Evolutionary conservation across 2,888 invertebrate genomes (phyloP).

Genomic region (Brachyptera putata): DNA sequence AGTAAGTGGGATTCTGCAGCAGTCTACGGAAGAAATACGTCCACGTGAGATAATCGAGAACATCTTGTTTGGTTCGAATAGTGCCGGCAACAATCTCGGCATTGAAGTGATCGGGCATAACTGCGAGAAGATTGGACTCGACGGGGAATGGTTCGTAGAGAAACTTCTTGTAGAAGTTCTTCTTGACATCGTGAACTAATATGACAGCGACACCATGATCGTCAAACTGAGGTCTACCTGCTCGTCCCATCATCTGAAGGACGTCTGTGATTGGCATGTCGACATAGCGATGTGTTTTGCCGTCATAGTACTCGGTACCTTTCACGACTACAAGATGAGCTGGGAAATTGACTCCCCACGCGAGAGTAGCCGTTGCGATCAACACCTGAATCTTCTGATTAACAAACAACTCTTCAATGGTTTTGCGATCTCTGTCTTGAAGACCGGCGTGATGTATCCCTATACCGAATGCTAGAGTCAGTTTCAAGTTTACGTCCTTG

Average conservation of each 20-base stretch:
- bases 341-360: conserved; percentile 99
- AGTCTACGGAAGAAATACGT: conserved; percentile 91
- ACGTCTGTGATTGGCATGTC: conserved; percentile 99
- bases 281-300: conserved; percentile 87
- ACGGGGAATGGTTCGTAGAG: conserved; percentile 99
- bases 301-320: conserved; percentile 98
- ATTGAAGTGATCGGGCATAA: conserved; percentile 93
- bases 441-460: conserved; percentile 98
- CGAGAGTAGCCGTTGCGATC: conserved; percentile 94
- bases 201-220: conserved; percentile 85
- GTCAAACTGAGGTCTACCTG: conserved; percentile 96
- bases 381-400: conserved; percentile 94
- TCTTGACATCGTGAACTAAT: conserved; percentile 92
- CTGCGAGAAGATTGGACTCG: conserved; percentile 88
- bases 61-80: conserved; percentile 85
- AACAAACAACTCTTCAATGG: conserved; percentile 90
- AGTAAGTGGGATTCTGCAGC: conserved; percentile 76
- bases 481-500: conserved; percentile 84
- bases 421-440: conserved; percentile 84
- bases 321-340: conserved; percentile 98
- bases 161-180: conserved; percentile 98
- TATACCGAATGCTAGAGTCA: conserved; percentile 94
- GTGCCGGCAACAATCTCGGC: conserved; percentile 96
- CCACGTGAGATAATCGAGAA: conserved; percentile 96
- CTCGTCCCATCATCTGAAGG: conserved; percentile 99